These are phyloP conservation scores for Adelognathus sp. DNA, from an alignment of 2,888 invertebrate genomes.

Conservation along the genomic window DNA sequence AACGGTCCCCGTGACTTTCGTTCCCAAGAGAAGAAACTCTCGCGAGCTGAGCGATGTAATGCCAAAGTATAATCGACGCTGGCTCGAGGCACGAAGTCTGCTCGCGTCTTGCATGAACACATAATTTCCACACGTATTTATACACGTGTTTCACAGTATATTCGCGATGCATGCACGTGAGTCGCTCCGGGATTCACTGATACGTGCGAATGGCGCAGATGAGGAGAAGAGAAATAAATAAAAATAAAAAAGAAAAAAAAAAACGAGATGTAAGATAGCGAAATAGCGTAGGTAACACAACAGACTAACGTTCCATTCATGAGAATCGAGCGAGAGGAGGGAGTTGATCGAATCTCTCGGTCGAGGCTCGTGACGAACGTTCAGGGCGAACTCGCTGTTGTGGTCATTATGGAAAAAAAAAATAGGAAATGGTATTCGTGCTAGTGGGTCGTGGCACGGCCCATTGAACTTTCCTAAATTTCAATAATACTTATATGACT, in stretches of 20 bases:
- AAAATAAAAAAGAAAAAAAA: background rate
- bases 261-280: constrained; percentile 5
- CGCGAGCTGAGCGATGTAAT: constrained; percentile 51
- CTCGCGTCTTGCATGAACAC: background rate
- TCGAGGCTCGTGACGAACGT: background rate
- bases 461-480: constrained; percentile 64
- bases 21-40: constrained; percentile 70
- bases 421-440: constrained; percentile 75
- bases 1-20: constrained; percentile 69
- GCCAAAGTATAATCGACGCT: constrained; percentile 41
- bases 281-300: background rate
- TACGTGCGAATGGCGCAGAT: constrained; percentile 2
- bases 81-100: constrained; percentile 23
- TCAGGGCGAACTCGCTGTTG: too few species aligned
- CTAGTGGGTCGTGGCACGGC: constrained; percentile 76
- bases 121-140: constrained; percentile 3
- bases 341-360: constrained; percentile 16
- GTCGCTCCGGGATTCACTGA: background rate
- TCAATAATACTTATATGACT: background rate
- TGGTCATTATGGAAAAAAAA: constrained; percentile 65
- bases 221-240: background rate
- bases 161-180: constrained; percentile 16
- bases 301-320: constrained; percentile 7
- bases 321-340: background rate
- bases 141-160: background rate